phyloP scores from a whole-genome alignment of 53 echinoderm and acorn worm species.

The Luidia sarsii region DNA sequence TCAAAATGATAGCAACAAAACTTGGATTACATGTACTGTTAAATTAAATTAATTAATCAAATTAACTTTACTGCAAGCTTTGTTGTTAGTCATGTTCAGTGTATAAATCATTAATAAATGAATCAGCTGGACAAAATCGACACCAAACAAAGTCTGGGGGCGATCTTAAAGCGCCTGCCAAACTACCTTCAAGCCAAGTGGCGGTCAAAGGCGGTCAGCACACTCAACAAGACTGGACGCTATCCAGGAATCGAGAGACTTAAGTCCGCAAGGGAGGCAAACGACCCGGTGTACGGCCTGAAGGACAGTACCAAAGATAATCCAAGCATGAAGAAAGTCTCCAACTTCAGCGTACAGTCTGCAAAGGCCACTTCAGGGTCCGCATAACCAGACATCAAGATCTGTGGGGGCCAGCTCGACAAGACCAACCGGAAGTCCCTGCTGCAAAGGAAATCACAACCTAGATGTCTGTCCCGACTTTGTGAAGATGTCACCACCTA shows the following conservation, averaged over 20 bases:
- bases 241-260: constrained; percentile 37
- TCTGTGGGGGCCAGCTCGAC: not conserved
- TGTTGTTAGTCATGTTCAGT: no score
- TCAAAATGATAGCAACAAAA: no score
- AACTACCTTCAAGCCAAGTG: constrained; percentile 29
- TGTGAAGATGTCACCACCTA: not conserved
- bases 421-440: not conserved
- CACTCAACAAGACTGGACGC: not conserved
- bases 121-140: constrained; percentile 28
- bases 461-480: not conserved
- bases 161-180: constrained; percentile 46
- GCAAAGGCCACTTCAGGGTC: not conserved
- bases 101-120: no score
- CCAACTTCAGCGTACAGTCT: not conserved
- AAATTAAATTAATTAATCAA: no score
- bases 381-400: not conserved
- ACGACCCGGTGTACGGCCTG: constrained; percentile 45
- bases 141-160: constrained; percentile 24
- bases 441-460: not conserved
- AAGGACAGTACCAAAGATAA: constrained; percentile 3
- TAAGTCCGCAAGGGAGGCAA: constrained; percentile 32
- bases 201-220: constrained; percentile 22
- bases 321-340: not conserved
- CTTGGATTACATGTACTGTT: no score
- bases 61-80: no score